Evolutionary conservation across 2,113 vertebrate genomes (phyloP), one percentile per base, ranked within the genome.

Genomic region (Paradoxurus hermaphroditus): DNA sequence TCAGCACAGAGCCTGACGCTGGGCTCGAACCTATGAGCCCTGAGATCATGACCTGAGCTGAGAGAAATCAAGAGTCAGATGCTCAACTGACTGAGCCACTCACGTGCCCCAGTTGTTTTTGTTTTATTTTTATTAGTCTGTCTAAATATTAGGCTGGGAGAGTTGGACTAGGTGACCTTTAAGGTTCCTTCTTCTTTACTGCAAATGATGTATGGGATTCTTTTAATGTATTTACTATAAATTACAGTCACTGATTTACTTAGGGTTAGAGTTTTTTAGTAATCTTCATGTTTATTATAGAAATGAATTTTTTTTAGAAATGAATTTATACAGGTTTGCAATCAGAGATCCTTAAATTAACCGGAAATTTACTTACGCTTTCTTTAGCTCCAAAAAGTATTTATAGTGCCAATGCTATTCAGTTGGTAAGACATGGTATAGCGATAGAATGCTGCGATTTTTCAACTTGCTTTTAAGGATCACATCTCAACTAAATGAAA

Each of bases 131-230:
- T 12, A 31, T 7, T 56, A 0, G 46, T 73, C 31, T 90, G 5
- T 90, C 27, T 73, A 34, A n/a, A 51, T 79, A 29, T 81, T 77
- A 72, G 65, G 3, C 5, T 77, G 14, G 39, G 39, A 77, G 51
- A 29, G 41, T 72, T 92, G 13, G 78, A 73, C 15, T 81, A 86
- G 77, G 82, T 77, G 21, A 63, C 70, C 91, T 94, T 91, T 77
- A 95, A 95, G 36, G 10, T 97, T 49, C 25, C 36, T 91, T 95
- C 87, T 90, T 53, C 46, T 86, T 79, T 70, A 92, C 31, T 97
- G 44, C 18, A 96, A 83, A 92, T 84, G 79, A 51, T 84, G n/a
- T 62, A 86, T 39, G 89, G 36, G 93, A 83, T 89, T 93, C 75
- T 87, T 41, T 90, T 92, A 65, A 70, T 94, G 41, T 89, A 86